Evolutionary conservation across 2,888 invertebrate genomes (phyloP).

Genomic region (Caenorhabditis wallacei): DNA sequence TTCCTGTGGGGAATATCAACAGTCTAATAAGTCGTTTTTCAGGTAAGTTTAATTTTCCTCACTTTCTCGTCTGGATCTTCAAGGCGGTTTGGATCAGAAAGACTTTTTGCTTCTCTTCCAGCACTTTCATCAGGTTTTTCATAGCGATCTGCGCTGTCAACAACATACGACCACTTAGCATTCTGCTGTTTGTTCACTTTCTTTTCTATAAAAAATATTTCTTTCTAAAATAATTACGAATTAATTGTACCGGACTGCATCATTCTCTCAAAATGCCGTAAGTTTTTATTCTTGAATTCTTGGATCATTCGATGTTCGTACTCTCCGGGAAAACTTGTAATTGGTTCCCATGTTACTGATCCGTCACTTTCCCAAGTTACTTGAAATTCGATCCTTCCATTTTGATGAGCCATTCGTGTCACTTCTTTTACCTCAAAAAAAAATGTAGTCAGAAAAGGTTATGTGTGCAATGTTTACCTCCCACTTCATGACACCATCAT

Average conservation of each 20-base stretch:
- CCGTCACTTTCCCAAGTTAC: conserved; percentile 18
- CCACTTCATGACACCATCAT: conserved; percentile 12
- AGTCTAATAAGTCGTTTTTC: no score
- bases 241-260: background rate
- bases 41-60: background rate
- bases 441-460: no score
- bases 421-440: conserved; percentile 18
- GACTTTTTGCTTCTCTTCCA: conserved; percentile 6
- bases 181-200: background rate
- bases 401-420: background rate
- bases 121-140: conserved; percentile 21
- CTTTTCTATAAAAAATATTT: no score
- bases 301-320: conserved; percentile 1
- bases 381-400: background rate
- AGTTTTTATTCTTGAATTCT: background rate
- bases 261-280: background rate
- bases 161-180: background rate
- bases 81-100: conserved; percentile 45
- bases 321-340: conserved; percentile 5
- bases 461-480: background rate
- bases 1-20: background rate
- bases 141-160: background rate
- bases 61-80: conserved; percentile 32
- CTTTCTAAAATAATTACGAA: no score
- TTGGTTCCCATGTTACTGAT: conserved; percentile 41